phyloP scores from a whole-genome alignment of 2,113 vertebrate species.

The Noctilio leporinus region DNA sequence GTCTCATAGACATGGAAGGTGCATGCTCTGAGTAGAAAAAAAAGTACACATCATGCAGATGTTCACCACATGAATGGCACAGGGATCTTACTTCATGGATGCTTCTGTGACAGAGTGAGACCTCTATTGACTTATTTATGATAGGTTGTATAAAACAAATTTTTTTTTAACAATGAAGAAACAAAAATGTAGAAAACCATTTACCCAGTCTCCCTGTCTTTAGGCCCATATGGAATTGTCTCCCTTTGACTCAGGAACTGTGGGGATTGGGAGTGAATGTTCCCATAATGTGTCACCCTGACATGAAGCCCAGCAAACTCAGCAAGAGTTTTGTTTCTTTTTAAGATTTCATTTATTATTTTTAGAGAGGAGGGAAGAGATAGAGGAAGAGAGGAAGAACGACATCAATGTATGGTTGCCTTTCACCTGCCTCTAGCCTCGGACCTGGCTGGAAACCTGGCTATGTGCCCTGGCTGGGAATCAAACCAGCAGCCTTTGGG shows the following conservation, averaged over 20 bases:
- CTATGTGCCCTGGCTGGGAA: too few relatives aligned
- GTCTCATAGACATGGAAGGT: conserved; percentile 50
- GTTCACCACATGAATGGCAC: neutral
- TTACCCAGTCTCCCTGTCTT: neutral
- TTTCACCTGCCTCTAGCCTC: too few relatives aligned
- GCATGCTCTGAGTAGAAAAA: conserved; percentile 33
- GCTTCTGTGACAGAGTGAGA: conserved; percentile 45
- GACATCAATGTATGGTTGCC: too few relatives aligned
- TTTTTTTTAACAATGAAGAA: conserved; percentile 46
- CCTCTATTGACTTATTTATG: conserved; percentile 69
- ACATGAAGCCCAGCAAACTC: neutral
- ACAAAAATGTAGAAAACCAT: neutral
- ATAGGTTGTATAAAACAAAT: conserved; percentile 70
- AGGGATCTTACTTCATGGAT: conserved; percentile 27
- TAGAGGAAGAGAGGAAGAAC: too few relatives aligned
- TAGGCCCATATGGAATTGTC: neutral
- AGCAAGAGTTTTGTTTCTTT: too few relatives aligned
- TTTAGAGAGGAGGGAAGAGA: too few relatives aligned
- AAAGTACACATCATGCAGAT: neutral
- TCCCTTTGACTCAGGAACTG: neutral
- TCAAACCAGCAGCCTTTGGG: too few relatives aligned
- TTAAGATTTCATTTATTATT: too few relatives aligned
- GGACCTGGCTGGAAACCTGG: too few relatives aligned
- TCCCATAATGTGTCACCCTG: neutral
- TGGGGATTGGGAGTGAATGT: neutral